These are phyloP conservation scores for Homarus americanus DNA, from an alignment of 1,140 invertebrate species.

Conservation along the genomic window DNA sequence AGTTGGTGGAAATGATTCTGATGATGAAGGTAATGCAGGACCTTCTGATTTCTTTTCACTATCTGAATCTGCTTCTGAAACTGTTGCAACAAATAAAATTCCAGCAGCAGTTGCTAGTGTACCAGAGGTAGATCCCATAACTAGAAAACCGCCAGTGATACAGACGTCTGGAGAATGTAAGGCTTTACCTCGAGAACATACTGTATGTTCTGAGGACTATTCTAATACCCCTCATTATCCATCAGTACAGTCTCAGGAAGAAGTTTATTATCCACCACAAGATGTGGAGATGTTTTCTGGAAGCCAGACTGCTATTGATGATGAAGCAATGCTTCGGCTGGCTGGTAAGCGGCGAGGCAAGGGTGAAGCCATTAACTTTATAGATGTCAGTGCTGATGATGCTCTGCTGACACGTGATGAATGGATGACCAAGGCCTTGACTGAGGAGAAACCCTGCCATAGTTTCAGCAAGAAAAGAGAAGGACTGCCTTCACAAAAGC, in stretches of 20 bases:
- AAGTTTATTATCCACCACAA: not conserved
- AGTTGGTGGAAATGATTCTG: conserved; percentile 35
- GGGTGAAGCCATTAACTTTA: conserved; percentile 82
- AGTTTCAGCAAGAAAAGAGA: conserved; percentile 80
- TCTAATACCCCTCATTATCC: not conserved
- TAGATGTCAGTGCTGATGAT: conserved; percentile 91
- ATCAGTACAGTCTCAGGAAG: not conserved
- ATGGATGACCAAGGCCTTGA: conserved; percentile 89
- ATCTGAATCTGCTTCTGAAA: conserved; percentile 12
- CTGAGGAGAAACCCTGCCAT: conserved; percentile 84
- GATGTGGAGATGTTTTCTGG: not conserved
- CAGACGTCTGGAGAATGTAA: not conserved
- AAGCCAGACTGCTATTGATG: conserved; percentile 9
- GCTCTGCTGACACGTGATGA: conserved; percentile 88
- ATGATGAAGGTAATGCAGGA: conserved; percentile 36
- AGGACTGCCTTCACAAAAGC: conserved; percentile 84
- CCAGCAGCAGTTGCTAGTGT: not conserved
- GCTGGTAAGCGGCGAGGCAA: conserved; percentile 77
- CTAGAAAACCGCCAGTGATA: not conserved
- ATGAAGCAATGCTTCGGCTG: conserved; percentile 50
- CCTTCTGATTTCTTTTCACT: conserved; percentile 74
- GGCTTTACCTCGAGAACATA: not conserved
- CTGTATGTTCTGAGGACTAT: not conserved
- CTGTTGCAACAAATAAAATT: not conserved
- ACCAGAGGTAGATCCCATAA: not conserved